phyloP scores from a whole-genome alignment of 2,797 vertebrate genomes.

The Atherinosoma microstoma region DNA sequence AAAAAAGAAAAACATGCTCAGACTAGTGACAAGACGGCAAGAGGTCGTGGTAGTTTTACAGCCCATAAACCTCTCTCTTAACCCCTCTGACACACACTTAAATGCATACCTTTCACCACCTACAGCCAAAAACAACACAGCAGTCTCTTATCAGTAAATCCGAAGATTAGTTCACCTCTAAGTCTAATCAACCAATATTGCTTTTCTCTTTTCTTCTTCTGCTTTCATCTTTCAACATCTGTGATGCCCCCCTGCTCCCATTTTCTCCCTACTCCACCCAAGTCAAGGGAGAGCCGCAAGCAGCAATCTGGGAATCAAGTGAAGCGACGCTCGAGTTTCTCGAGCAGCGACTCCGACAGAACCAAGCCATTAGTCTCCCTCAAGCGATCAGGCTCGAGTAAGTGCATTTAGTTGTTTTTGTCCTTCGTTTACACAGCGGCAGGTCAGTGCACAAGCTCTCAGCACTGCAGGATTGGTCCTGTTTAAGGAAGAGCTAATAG shows the following conservation, averaged over 20 bases:
- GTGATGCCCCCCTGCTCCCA: not conserved
- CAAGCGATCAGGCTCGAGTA: conserved; percentile 92
- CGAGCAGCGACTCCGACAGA: conserved; percentile 88
- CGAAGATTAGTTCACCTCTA: conserved; percentile 14
- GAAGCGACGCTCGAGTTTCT: conserved; percentile 91
- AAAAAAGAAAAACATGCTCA: conserved; percentile 13
- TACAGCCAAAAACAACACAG: conserved; percentile 43
- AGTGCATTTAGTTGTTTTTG: conserved; percentile 30
- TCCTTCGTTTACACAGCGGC: not conserved
- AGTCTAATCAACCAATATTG: conserved; percentile 8
- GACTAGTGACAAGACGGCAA: conserved; percentile 50
- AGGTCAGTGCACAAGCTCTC: not conserved
- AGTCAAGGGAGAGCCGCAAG: conserved; percentile 78
- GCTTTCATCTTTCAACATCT: conserved; percentile 43
- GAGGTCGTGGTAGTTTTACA: conserved; percentile 62
- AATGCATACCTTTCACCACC: conserved; percentile 46
- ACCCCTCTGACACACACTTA: conserved; percentile 54
- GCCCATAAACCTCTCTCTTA: conserved; percentile 63
- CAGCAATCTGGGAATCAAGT: conserved; percentile 82
- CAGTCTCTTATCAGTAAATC: conserved; percentile 33
- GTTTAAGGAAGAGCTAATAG: not conserved
- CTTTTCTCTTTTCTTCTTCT: conserved; percentile 11
- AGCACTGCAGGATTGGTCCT: not conserved
- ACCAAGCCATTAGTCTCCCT: conserved; percentile 88
- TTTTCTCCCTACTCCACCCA: conserved; percentile 46